Evolutionary conservation across 2,888 invertebrate genomes (phyloP).

Genomic region (Ennomos erosarius): DNA sequence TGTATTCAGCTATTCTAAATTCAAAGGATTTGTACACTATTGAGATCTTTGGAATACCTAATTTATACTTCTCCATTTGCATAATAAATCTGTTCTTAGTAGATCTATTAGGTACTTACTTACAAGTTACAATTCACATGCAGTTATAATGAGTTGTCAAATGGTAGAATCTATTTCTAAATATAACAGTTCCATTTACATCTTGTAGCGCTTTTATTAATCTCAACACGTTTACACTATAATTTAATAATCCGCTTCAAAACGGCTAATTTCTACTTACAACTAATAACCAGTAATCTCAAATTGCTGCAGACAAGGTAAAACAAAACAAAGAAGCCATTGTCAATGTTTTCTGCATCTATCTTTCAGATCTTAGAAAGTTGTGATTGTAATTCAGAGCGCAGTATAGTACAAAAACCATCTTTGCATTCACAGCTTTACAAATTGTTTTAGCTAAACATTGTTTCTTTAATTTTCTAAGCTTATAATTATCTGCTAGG

Average conservation of each 20-base stretch:
- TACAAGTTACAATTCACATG: too few relatives aligned
- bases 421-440: conserved; percentile 20
- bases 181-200: too few relatives aligned
- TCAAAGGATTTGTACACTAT: conserved; percentile 41
- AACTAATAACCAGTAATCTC: conserved; percentile 23
- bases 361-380: conserved; percentile 42
- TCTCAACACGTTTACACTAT: background rate
- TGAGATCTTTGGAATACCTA: conserved; percentile 25
- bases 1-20: conserved; percentile 44
- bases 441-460: conserved; percentile 4
- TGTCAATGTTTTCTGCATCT: conserved; percentile 39
- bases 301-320: conserved; percentile 35
- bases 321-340: conserved; percentile 43
- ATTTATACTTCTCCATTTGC: conserved; percentile 9
- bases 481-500: conserved; percentile 15
- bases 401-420: conserved; percentile 30
- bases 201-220: too few relatives aligned
- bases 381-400: conserved; percentile 29
- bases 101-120: too few relatives aligned
- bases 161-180: too few relatives aligned
- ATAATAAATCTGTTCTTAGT: background rate
- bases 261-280: conserved; percentile 15
- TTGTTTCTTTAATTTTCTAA: conserved; percentile 13
- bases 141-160: too few relatives aligned
- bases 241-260: conserved; percentile 9